Evolutionary conservation across 2,888 invertebrate species (phyloP), one percentile per base, ranked within the genome.

Genomic region (Spilosoma lubricipeda): DNA sequence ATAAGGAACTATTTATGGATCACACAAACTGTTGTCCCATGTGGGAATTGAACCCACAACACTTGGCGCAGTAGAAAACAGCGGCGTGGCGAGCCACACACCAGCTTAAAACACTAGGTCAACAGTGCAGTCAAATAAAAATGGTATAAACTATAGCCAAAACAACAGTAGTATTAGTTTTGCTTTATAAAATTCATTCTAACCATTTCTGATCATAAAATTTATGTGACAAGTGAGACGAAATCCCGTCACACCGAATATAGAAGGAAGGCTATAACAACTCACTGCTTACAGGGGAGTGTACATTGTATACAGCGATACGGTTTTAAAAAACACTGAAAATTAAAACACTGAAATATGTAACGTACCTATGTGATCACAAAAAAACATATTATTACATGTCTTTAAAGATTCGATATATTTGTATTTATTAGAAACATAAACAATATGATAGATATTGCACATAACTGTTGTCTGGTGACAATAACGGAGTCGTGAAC

Each of bases 211-310:
- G 69, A 52, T 36, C 36, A 56, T 27, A 36, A 69, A 69, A 36
- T 59, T 70, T 59, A 70, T 59, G 68, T 59, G 30, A 30, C 81
- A 86, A 82, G 83, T 86, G 80, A 82, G 87, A 86, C 87, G 80
- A 90, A 92, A 93, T 94, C 91, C 88, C 87, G 92, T 93, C 93
- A 91, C 89, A 88, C 85, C 87, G 87, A 89, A 91, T 93, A 93
- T 93, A 93, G 92, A 93, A 91, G 90, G 3, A 90, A 91, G 90
- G 90, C 87, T 87, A 80, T 84, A 83, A 89, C 85, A 79, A 84
- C 86, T 75, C 75, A 67, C 74, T 81, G 88, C 86, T 81, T 78
- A 73, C 70, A 77, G 27, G 82, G n/a, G 48, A 72, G 87, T 83
- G 63, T 85, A 80, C 94, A 89, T 80, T 88, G 82, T 70, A 71